These are phyloP conservation scores for Nansenia antarctica DNA, from an alignment of 2,113 vertebrate species.

Conservation along the genomic window DNA sequence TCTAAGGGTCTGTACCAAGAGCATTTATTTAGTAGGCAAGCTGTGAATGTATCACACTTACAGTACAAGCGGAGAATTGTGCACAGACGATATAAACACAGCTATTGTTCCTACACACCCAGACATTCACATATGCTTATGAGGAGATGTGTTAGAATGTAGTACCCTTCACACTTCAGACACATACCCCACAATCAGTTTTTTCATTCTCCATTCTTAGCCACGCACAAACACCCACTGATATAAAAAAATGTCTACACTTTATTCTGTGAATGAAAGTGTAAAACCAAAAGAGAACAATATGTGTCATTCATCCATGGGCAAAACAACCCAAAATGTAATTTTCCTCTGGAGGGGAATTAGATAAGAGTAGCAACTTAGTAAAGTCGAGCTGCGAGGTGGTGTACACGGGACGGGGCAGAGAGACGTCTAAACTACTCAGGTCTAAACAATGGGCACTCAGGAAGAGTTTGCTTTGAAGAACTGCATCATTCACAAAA, in stretches of 20 bases:
- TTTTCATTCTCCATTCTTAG: neutral
- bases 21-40: neutral
- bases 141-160: neutral
- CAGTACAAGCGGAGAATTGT: neutral
- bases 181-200: too few relatives aligned
- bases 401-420: neutral
- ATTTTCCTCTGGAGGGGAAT: too few relatives aligned
- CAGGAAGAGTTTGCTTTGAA: neutral
- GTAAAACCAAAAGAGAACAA: neutral
- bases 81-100: neutral
- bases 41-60: constrained; percentile 19
- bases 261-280: neutral
- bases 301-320: neutral
- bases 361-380: too few relatives aligned
- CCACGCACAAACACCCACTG: neutral
- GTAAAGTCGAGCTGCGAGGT: too few relatives aligned
- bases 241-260: neutral
- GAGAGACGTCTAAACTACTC: neutral
- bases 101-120: neutral
- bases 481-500: neutral
- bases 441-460: neutral
- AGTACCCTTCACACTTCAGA: neutral
- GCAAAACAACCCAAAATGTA: neutral
- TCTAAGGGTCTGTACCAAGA: constrained; percentile 26
- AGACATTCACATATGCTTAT: neutral